Base-by-base conservation (phyloP, 2,888 invertebrate species). In the Limnephilus marmoratus region DNA sequence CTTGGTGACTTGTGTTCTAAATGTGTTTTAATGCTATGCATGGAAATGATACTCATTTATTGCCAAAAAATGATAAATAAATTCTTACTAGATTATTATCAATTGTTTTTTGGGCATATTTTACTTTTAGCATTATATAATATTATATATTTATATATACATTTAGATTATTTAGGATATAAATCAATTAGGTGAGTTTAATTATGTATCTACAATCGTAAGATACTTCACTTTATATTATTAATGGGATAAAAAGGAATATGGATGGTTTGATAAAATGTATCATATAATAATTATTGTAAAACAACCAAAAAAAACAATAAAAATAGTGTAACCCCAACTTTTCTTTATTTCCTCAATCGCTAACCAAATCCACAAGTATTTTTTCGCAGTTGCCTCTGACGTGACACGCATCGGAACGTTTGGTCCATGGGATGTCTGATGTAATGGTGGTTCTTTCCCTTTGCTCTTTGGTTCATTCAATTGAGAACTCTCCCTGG, bases 31-130 rank as follows among this genome's bases (percentile, higher is more conserved):
- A 92, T 85, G 92, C 93, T 94, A 94, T 92, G 91, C 96, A 96
- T 96, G 96, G 96, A 96, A 96, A 96, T 96, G 96, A 96, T 96
- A 96, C 96, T 96, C 96, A 96, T 96, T 96, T 96, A 96, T 96
- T 96, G 96, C 96, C 96, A 96, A 96, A 94, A 96, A 96, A 96
- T 92, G 92, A 93, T 92, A 93, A 92, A 92, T 92, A 93, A 92
- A 92, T 93, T 93, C 90, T 92, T 93, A 90, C 83, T 92, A 93
- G 93, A 93, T 92, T 93, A 93, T 92, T 93, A 93, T 94, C 92
- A 89, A 92, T 90, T 91, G 89, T 93, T 94, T 93, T 93, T 94
- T 94, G 94, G 94, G 93, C 94, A 94, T 94, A 91, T 94, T 94
- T 93, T 92, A 93, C 92, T 93, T 93, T 94, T 93, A 94, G 94